Evolutionary conservation across 2,888 invertebrate genomes (phyloP).

Genomic region (Ashinkailepas kermadecensis): DNA sequence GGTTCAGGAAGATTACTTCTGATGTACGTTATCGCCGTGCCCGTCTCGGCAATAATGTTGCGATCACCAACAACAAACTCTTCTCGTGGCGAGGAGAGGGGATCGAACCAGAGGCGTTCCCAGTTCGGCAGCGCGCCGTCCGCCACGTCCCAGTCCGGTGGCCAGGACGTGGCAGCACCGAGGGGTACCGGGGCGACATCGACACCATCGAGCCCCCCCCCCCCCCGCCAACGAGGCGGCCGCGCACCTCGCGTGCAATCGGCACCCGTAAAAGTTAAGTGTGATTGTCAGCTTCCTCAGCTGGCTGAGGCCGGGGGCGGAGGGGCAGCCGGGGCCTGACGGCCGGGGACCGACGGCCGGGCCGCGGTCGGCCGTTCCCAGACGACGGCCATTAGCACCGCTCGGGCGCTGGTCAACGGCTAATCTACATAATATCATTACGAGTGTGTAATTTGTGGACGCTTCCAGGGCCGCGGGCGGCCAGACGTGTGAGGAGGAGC

Average conservation of each 20-base stretch:
- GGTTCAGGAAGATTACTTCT: no score
- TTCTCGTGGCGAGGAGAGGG: no score
- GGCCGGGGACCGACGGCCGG: neutral
- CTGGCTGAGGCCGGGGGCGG: neutral
- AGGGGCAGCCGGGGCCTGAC: neutral
- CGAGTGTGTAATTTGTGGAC: constrained; percentile 4
- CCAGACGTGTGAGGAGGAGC: constrained; percentile 1
- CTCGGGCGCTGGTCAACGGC: constrained; percentile 1
- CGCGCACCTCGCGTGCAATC: neutral
- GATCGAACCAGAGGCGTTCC: no score
- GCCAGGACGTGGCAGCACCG: no score
- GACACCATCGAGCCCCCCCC: neutral
- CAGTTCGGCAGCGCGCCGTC: no score
- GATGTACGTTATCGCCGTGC: no score
- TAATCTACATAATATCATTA: constrained; percentile 19
- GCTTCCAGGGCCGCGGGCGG: neutral
- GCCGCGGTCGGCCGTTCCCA: neutral
- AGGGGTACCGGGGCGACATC: no score
- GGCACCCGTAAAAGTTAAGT: neutral
- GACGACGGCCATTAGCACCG: neutral
- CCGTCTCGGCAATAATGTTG: no score
- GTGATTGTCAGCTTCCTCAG: constrained; percentile 2
- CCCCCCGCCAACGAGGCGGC: neutral
- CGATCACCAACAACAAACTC: no score
- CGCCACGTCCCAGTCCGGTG: no score